Percentiles rank a stretch among this genome's conserved stretches.
Evolutionary conservation across 2,888 invertebrate genomes (phyloP).

Genomic region (Leucophenga montana): DNA sequence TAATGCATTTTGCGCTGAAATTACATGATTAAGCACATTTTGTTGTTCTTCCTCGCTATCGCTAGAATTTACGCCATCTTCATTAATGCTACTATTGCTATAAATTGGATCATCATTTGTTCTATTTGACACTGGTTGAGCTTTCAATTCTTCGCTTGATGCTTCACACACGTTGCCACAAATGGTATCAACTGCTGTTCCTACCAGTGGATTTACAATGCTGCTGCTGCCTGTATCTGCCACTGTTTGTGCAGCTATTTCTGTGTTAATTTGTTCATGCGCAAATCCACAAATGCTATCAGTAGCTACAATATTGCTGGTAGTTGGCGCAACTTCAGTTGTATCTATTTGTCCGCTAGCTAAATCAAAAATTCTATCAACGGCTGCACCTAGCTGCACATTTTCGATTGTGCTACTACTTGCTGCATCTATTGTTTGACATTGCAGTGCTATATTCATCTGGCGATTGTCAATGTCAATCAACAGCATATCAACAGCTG

Average conservation of each 20-base stretch:
- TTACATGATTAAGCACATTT: slow-evolving; percentile 59
- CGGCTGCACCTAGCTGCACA: too few relatives aligned
- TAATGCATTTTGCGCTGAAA: slow-evolving; percentile 34
- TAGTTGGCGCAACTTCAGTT: too few relatives aligned
- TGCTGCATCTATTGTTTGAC: too few relatives aligned
- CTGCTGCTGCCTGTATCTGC: slow-evolving; percentile 8
- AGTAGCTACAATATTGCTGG: too few relatives aligned
- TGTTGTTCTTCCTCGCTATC: slow-evolving; percentile 60
- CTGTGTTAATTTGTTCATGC: neutral
- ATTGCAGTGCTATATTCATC: too few relatives aligned
- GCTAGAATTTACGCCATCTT: slow-evolving; percentile 10
- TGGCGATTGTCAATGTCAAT: too few relatives aligned
- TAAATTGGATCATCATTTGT: neutral
- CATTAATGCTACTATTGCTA: neutral
- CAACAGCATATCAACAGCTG: neutral
- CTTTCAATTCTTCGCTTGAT: slow-evolving; percentile 49
- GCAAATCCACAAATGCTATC: too few relatives aligned
- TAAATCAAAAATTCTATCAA: too few relatives aligned
- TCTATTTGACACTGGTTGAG: slow-evolving; percentile 40
- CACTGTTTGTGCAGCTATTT: neutral
- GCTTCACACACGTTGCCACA: slow-evolving; percentile 6
- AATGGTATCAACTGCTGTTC: neutral
- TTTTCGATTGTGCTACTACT: too few relatives aligned
- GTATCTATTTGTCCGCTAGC: too few relatives aligned
- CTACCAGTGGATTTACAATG: too few relatives aligned